Conservation (phyloP, 2,888 invertebrate species). For the Agriopis aurantiaria region DNA sequence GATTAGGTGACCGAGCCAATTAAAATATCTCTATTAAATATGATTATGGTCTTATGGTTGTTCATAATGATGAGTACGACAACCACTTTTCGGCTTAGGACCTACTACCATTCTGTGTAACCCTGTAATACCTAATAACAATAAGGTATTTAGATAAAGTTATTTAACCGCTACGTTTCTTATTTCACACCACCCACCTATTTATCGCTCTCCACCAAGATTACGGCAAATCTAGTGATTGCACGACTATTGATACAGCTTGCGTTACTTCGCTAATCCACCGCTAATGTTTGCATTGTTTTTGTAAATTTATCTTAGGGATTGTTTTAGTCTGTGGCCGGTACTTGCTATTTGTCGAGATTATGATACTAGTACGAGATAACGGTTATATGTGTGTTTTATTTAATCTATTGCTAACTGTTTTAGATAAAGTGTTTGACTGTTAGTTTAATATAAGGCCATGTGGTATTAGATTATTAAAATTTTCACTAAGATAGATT, state of each 20-base stretch:
- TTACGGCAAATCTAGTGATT: slow-evolving; percentile 77
- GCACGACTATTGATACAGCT: slow-evolving; percentile 68
- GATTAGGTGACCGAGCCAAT: too few species aligned
- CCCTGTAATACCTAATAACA: background rate
- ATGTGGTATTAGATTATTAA: slow-evolving; percentile 2
- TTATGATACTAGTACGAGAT: slow-evolving; percentile 26
- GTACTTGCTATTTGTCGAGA: slow-evolving; percentile 33
- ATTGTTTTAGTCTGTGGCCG: slow-evolving; percentile 43
- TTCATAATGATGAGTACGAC: too few species aligned
- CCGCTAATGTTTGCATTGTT: slow-evolving; percentile 67
- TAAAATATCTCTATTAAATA: too few species aligned
- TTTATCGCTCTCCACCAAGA: slow-evolving; percentile 72
- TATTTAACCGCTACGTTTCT: slow-evolving; percentile 31
- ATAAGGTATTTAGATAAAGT: background rate
- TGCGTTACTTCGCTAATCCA: slow-evolving; percentile 65
- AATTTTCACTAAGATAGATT: background rate
- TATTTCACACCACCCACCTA: slow-evolving; percentile 50
- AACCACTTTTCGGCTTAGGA: too few species aligned
- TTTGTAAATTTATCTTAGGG: slow-evolving; percentile 65
- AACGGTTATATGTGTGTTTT: slow-evolving; percentile 8
- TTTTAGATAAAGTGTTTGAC: slow-evolving; percentile 15
- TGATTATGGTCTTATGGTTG: too few species aligned
- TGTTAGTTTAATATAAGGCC: slow-evolving; percentile 13
- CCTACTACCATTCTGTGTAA: background rate
- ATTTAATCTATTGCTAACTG: slow-evolving; percentile 9